Percentiles rank a stretch among this genome's conserved stretches.
Conservation (phyloP, 2,888 invertebrate species). For the Aradus depressus region DNA sequence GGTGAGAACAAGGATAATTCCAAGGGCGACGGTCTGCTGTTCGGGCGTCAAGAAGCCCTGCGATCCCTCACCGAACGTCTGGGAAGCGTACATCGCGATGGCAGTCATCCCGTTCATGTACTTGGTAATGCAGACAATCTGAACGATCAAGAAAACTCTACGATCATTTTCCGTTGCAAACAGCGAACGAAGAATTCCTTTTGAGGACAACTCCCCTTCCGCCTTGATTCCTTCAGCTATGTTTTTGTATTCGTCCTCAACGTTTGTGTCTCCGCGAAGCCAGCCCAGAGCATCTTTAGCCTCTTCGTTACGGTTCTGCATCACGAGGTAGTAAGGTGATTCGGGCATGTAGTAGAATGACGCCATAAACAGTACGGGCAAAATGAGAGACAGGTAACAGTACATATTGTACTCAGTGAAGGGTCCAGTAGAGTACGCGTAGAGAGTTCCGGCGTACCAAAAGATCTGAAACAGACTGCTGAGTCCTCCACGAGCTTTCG, state of each 20-base stretch:
- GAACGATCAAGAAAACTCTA: slow-evolving; percentile 25
- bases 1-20: slow-evolving; percentile 22
- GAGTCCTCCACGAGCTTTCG: slow-evolving; percentile 29
- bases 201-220: too few relatives aligned
- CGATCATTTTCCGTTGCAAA: slow-evolving; percentile 24
- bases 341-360: slow-evolving; percentile 49
- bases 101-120: slow-evolving; percentile 26
- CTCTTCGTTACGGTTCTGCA: slow-evolving; percentile 40
- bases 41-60: slow-evolving; percentile 9
- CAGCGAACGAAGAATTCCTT: too few relatives aligned
- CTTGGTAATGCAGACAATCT: slow-evolving; percentile 24
- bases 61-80: slow-evolving; percentile 24
- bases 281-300: slow-evolving; percentile 35
- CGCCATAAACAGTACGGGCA: slow-evolving; percentile 42
- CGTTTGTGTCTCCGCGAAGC: slow-evolving; percentile 19
- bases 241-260: slow-evolving; percentile 22
- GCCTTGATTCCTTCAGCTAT: slow-evolving; percentile 21
- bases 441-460: slow-evolving; percentile 29
- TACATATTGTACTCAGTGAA: slow-evolving; percentile 36
- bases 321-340: slow-evolving; percentile 49
- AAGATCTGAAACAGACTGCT: slow-evolving; percentile 30
- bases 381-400: slow-evolving; percentile 38
- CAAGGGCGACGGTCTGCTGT: slow-evolving; percentile 23
- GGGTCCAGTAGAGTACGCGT: slow-evolving; percentile 28
- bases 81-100: slow-evolving; percentile 23